phyloP scores from a whole-genome alignment of 2,888 invertebrate species.

The Steinernema scapterisci region DNA sequence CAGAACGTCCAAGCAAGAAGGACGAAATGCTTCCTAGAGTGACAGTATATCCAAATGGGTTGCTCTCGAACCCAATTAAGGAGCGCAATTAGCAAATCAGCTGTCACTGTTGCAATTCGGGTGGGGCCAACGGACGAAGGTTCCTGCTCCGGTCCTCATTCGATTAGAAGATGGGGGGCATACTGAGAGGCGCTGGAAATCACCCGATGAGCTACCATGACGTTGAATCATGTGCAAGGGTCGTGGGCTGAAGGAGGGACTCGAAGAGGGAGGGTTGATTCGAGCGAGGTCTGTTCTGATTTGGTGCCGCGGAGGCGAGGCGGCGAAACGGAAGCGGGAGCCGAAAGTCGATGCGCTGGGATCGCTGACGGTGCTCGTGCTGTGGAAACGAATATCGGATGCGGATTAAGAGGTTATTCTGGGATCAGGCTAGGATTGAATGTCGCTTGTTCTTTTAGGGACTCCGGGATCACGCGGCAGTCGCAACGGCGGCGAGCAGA shows the following conservation, averaged over 20 bases:
- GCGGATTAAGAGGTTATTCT: conserved; percentile 31
- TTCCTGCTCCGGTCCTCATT: conserved; percentile 1
- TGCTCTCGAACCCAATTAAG: conserved; percentile 3
- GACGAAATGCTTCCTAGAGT: background rate
- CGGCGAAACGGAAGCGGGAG: conserved; percentile 9
- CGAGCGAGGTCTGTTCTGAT: background rate
- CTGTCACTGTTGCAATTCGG: conserved; percentile 12
- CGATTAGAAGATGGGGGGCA: conserved; percentile 13
- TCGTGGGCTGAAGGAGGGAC: background rate
- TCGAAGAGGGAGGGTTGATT: background rate
- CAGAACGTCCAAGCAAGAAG: background rate
- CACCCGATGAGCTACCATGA: background rate
- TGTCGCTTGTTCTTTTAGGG: background rate
- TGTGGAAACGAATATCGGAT: background rate
- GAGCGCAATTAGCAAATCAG: conserved; percentile 22
- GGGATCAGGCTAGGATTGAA: conserved; percentile 26
- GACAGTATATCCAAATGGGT: background rate
- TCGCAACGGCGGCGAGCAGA: background rate
- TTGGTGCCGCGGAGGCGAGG: background rate
- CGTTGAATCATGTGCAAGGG: background rate
- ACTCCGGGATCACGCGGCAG: background rate
- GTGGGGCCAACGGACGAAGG: background rate
- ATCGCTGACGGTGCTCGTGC: background rate
- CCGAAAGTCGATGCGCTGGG: conserved; percentile 27
- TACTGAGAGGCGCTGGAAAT: background rate